phyloP scores from a whole-genome alignment of 2,888 invertebrate species.

The Agrilus cyanescens region DNA sequence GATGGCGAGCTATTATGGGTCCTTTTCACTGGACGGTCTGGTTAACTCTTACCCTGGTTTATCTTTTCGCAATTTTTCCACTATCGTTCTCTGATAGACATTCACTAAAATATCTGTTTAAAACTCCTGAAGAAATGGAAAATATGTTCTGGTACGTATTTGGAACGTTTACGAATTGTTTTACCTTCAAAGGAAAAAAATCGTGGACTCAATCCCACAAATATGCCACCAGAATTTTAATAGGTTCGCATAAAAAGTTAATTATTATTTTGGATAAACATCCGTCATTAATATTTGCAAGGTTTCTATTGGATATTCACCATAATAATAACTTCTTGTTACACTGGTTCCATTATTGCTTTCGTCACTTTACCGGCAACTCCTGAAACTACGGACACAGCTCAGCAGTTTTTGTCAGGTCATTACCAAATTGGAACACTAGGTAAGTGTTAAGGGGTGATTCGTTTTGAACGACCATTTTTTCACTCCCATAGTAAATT shows the following conservation, averaged over 20 bases:
- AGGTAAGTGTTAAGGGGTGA: slow-evolving; percentile 40
- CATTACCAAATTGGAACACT: slow-evolving; percentile 62
- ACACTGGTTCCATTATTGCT: slow-evolving; percentile 74
- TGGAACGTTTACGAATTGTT: slow-evolving; percentile 73
- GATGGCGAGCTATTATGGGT: slow-evolving; percentile 72
- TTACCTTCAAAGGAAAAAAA: slow-evolving; percentile 55
- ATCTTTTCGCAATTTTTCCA: slow-evolving; percentile 62
- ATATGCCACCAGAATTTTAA: slow-evolving; percentile 55
- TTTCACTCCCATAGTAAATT: too few relatives aligned
- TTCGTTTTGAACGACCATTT: too few relatives aligned
- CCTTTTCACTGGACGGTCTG: slow-evolving; percentile 76
- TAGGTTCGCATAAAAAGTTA: slow-evolving; percentile 41
- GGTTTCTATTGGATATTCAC: slow-evolving; percentile 79
- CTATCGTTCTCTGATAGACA: slow-evolving; percentile 62
- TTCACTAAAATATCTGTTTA: slow-evolving; percentile 50
- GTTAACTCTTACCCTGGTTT: slow-evolving; percentile 58
- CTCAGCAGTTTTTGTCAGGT: slow-evolving; percentile 50
- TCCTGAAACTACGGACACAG: slow-evolving; percentile 61
- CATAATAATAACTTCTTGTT: slow-evolving; percentile 72
- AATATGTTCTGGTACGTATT: slow-evolving; percentile 84
- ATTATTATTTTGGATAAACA: background rate
- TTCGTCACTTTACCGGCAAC: slow-evolving; percentile 70
- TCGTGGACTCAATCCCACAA: slow-evolving; percentile 62
- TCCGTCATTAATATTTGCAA: slow-evolving; percentile 23
- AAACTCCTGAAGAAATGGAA: slow-evolving; percentile 60